A percentile compares a stretch with the other conserved stretches of the same genome.
Conservation (phyloP, 2,797 vertebrate genomes). For the Alauda arvensis region DNA sequence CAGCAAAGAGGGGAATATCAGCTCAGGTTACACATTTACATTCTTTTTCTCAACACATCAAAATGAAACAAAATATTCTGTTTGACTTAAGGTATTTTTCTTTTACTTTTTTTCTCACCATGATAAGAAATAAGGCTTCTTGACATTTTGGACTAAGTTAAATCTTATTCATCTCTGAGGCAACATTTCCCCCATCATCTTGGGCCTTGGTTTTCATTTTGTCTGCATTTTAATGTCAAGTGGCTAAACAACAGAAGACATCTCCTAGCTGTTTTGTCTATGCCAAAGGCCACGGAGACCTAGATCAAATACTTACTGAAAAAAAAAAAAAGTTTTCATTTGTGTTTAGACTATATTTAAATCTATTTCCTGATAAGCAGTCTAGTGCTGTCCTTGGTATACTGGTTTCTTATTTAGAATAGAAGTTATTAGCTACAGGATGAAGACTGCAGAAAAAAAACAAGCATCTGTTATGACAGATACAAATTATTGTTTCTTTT, state of each 20-base stretch:
- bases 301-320: background rate
- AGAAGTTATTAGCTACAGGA: background rate
- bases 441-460: background rate
- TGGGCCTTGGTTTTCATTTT: background rate
- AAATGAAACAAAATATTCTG: background rate
- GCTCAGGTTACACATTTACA: background rate
- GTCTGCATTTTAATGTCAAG: background rate
- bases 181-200: background rate
- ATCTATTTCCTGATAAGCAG: background rate
- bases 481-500: background rate
- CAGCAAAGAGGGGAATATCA: background rate
- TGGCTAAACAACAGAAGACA: background rate
- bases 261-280: background rate
- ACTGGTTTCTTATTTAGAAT: background rate
- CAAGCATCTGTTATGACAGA: background rate
- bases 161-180: background rate
- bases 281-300: background rate
- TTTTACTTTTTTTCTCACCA: background rate
- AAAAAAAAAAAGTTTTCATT: background rate
- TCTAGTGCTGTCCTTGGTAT: background rate
- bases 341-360: background rate
- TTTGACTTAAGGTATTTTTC: background rate
- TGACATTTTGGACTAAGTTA: background rate
- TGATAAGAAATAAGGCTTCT: background rate
- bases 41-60: background rate